Evolutionary conservation across 2,888 invertebrate genomes (phyloP), one percentile per base, ranked within the genome.

Genomic region (Caenorhabditis parvicauda): DNA sequence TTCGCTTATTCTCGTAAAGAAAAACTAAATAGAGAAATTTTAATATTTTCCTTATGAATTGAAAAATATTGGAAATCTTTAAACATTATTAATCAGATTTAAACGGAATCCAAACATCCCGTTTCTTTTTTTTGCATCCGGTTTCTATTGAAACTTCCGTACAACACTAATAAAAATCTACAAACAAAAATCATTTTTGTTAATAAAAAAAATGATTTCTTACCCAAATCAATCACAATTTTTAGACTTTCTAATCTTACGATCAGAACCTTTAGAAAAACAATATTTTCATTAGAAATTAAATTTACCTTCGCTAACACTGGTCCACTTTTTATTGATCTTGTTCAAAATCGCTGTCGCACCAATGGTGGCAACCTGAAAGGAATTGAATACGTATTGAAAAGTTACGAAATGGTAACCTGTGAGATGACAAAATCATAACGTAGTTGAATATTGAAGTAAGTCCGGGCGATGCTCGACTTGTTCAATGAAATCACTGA

Each of bases 341-440:
- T 71, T 25, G 42, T 72, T 67, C 57, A 79, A 51, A 44, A 80
- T 63, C 1, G 74, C 71, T 2, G 79, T 80, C 6, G 74, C 61
- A 1, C 73, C 74, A 21, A 80, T 63, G 1, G 79, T 79, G 17
- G 75, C 59, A 6, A 73, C 70, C 58, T 71, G 54, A 17, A 37
- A 35, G 24, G 7, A 51, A 4, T 12, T 24, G 35, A 17, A 3
- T 32, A n/a, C n/a, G n/a, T n/a, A n/a, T 21, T n/a, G 25, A 6
- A 24, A 17, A 19, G 17, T 9, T 3, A 24, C 9, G 22, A 39
- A 4, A 3, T 21, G 19, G 19, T 9, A 19, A 59, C 59, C 37
- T 70, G 76, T 1, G 77, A 76, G 38, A 77, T 59, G 7, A 75
- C 71, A 22, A 79, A 68, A 42, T 79, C 79, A 14, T 68, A 55